Base-by-base conservation (phyloP, 2,888 invertebrate species). In the Parnassius orleans region DNA sequence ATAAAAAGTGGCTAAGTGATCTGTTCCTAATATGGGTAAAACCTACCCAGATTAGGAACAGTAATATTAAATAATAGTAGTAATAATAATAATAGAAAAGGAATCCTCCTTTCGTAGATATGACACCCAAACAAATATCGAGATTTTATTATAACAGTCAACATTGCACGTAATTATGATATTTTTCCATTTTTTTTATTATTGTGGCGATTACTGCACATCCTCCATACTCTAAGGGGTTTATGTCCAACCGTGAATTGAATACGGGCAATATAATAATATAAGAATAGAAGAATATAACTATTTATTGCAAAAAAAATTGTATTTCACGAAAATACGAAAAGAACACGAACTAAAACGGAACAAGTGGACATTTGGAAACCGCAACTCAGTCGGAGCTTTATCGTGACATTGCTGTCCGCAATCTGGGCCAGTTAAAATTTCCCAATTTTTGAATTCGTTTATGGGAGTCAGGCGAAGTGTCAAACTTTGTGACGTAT, bases 361-460 rank as follows among this genome's bases (percentile, higher is more conserved):
- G 57, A 61, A 61, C 57, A 53, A 61, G 57, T 11, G 47, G 53
- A 43, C 57, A 53, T 57, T 61, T 61, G 57, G 57, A 14, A 42
- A 53, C 57, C 57, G 53, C 61, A 53, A 53, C 57, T n/a, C 61
- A 19, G 42, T 47, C 42, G 46, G 53, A 48, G 53, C 42, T 53
- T 57, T 61, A 61, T 61, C 57, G 52, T 42, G 58, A 46, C 46
- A 24, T 42, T 50, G 53, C 10, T 24, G 48, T 53, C 64, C 60
- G 57, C 58, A 64, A 64, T 57, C 71, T 73, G 67, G 74, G 73
- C 72, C 75, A 72, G 69, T 74, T 73, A 65, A 73, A 74, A 77
- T 75, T 74, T 75, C 65, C 64, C 64, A 58, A 53, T 66, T 61
- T 56, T 74, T 76, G 74, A 77, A 77, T 76, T 9, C 55, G 55